These are phyloP conservation scores for Spicauda simplicius DNA, from an alignment of 2,888 invertebrate genomes.

Conservation along the genomic window DNA sequence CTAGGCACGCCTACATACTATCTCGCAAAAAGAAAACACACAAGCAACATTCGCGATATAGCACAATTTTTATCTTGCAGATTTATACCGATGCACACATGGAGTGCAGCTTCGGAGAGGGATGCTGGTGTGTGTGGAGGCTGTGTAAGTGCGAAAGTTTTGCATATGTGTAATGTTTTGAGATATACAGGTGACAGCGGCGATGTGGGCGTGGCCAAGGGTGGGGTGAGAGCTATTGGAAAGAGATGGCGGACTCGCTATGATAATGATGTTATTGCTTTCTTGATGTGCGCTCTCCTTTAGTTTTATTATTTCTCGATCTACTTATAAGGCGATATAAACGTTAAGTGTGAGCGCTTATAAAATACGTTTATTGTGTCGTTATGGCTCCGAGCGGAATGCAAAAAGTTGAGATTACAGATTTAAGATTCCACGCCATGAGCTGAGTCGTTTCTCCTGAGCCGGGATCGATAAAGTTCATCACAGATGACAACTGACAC, in stretches of 20 bases:
- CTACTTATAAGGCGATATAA: slow-evolving; percentile 84
- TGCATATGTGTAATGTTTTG: slow-evolving; percentile 85
- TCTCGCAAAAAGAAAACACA: slow-evolving; percentile 70
- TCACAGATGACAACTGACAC: slow-evolving; percentile 59
- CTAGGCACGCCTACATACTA: slow-evolving; percentile 80
- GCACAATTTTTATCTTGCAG: slow-evolving; percentile 83
- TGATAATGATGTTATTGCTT: slow-evolving; percentile 85
- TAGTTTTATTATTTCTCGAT: slow-evolving; percentile 84
- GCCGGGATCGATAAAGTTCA: slow-evolving; percentile 63
- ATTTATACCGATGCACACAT: slow-evolving; percentile 66
- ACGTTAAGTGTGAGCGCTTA: slow-evolving; percentile 81
- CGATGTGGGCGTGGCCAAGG: slow-evolving; percentile 79
- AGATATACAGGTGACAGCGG: slow-evolving; percentile 84
- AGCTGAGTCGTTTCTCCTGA: slow-evolving; percentile 58
- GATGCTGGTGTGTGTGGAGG: slow-evolving; percentile 50
- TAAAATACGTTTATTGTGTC: slow-evolving; percentile 83
- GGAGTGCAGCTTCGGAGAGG: slow-evolving; percentile 38
- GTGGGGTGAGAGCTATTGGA: slow-evolving; percentile 82
- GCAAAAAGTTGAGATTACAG: slow-evolving; percentile 79
- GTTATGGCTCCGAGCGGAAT: slow-evolving; percentile 67
- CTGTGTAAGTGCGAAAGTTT: slow-evolving; percentile 77
- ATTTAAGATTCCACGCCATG: slow-evolving; percentile 70
- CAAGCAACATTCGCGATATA: slow-evolving; percentile 68
- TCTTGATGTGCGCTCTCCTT: slow-evolving; percentile 81
- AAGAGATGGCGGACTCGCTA: slow-evolving; percentile 83